Percentiles rank a stretch among this genome's conserved stretches.
phyloP scores from a whole-genome alignment of 2,113 vertebrate species.

The Etheostoma spectabile region DNA sequence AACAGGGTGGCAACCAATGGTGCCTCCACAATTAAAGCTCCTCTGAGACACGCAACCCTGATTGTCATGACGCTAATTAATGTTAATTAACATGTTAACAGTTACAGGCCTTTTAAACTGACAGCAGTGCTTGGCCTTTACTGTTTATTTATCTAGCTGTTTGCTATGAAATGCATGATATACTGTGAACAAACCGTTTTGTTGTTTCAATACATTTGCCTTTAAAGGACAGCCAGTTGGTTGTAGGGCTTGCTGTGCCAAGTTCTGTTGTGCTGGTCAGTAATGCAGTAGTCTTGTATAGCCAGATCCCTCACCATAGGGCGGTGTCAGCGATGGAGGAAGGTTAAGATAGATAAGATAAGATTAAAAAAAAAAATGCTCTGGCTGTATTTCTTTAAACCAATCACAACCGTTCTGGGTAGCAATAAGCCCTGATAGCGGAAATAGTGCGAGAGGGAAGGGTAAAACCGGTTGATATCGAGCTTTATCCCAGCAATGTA shows the following conservation, averaged over 20 bases:
- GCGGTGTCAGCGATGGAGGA: too few relatives aligned
- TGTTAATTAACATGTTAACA: constrained; percentile 89
- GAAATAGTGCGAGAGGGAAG: too few relatives aligned
- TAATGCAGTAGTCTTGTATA: neutral
- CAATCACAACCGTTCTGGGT: too few relatives aligned
- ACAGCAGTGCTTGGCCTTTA: constrained; percentile 13
- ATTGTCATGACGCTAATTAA: constrained; percentile 87
- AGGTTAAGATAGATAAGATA: too few relatives aligned
- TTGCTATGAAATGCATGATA: constrained; percentile 22
- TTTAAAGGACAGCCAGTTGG: neutral
- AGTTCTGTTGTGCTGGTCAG: neutral
- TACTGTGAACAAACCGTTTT: neutral
- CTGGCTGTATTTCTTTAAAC: too few relatives aligned
- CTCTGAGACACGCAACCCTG: constrained; percentile 83
- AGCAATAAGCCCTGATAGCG: too few relatives aligned
- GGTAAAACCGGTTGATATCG: too few relatives aligned
- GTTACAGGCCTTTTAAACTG: constrained; percentile 34
- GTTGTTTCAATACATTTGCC: constrained; percentile 13
- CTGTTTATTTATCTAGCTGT: constrained; percentile 33
- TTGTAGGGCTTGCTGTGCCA: neutral
- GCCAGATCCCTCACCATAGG: too few relatives aligned
- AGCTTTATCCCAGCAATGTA: too few relatives aligned
- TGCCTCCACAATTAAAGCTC: constrained; percentile 82
- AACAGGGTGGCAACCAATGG: constrained; percentile 79
- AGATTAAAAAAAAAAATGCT: too few relatives aligned